Conservation (phyloP, 37 sponge, comb jelly and placozoan species). For the Diacarnus erythraeanus region DNA sequence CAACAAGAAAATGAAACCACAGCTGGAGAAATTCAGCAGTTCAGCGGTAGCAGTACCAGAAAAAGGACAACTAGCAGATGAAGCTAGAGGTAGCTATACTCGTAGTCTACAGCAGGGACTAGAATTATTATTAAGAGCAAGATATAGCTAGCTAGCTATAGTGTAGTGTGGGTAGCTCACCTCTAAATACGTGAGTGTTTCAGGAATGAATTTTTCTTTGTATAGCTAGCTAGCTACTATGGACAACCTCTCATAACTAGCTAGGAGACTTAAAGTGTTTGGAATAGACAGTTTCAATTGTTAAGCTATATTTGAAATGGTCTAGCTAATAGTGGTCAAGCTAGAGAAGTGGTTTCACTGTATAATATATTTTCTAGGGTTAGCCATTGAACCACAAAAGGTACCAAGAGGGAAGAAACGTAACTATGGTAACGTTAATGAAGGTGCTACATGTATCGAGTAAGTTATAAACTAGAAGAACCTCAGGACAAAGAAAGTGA, state of each 20-base stretch:
- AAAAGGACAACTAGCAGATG: slow-evolving; percentile 1
- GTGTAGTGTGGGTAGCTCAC: too few relatives aligned
- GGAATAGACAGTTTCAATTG: background rate
- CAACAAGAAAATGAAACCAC: background rate
- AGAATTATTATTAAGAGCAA: too few relatives aligned
- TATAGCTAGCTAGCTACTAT: too few relatives aligned
- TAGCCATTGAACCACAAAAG: background rate
- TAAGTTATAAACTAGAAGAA: background rate
- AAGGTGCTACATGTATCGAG: background rate
- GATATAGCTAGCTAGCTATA: too few relatives aligned
- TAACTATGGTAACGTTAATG: background rate
- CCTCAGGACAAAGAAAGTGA: too few relatives aligned
- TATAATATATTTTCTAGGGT: background rate
- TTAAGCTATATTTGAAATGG: too few relatives aligned
- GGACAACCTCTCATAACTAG: too few relatives aligned
- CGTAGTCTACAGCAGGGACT: too few relatives aligned
- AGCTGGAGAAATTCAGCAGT: slow-evolving; percentile 1
- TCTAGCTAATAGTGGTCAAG: too few relatives aligned
- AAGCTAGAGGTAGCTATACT: background rate
- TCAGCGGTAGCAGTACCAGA: background rate
- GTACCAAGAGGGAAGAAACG: slow-evolving; percentile 6
- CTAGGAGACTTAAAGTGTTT: background rate
- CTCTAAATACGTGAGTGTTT: too few relatives aligned
- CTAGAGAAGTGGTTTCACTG: too few relatives aligned
- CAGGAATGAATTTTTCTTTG: too few relatives aligned